Evolutionary conservation across 2,113 vertebrate species (phyloP), one percentile per base, ranked within the genome.

Genomic region (Ivindomyrus marchei): DNA sequence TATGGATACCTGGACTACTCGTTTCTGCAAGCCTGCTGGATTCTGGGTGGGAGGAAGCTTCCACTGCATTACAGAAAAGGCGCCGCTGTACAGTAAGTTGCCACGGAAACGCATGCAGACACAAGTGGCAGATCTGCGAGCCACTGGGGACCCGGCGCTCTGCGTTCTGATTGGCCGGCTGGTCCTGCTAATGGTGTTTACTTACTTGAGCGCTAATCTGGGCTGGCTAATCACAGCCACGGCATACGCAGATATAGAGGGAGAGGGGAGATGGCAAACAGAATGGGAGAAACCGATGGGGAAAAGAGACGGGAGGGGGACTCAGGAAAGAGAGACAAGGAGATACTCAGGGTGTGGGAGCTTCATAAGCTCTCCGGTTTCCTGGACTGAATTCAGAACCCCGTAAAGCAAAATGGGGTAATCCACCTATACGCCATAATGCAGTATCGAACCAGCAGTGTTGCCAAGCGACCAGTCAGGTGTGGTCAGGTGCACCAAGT

Each of bases 131-230:
- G 96, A 95, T 95, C 95, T 95, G 93, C 90, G 39, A 93, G 95
- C 95, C 95, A 95, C 90, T 77, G 91, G 94, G 94, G 95, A 95
- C 91, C 90, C 91, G 36, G 90, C 90, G 91, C 92, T 94, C 91
- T 0, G 21, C 21, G 58, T 90, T 92, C 84, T 66, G 93, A 96
- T 95, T 96, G 96, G 96, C 93, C 89, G 90, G 74, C 87, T 84
- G 91, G 89, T 87, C 93, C 94, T 92, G 92, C 92, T 95, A 94
- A 95, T 94, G 92, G 93, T 95, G 95, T 96, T 96, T 95, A 95
- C 95, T 90, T 93, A 95, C 88, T 91, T 88, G 85, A 94, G 94
- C 92, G 91, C 93, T 93, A 94, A 94, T 94, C 95, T 95, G 94
- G 77, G 92, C 91, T 92, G 92, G 94, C 93, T 95, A 94, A 95